Evolutionary conservation across 1,140 invertebrate genomes (phyloP).

Genomic region (Bombus vancouverensis): DNA sequence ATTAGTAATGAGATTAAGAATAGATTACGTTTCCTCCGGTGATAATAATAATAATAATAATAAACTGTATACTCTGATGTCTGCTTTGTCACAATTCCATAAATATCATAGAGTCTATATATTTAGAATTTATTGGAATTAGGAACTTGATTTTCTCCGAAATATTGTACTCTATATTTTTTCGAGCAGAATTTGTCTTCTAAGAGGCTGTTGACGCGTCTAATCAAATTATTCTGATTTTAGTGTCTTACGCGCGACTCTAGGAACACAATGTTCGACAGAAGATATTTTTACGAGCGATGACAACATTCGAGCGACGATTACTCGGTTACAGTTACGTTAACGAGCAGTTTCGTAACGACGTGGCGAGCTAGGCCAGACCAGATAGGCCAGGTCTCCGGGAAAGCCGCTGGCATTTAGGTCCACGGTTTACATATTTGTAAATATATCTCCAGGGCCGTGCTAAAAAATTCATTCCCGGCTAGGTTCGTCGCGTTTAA

Average conservation of each 20-base stretch:
- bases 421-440: conserved; percentile 38
- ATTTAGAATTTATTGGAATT: too few relatives aligned
- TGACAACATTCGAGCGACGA: conserved; percentile 29
- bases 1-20: not conserved
- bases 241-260: not conserved
- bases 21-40: not conserved
- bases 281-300: conserved; percentile 1
- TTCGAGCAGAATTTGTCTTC: too few relatives aligned
- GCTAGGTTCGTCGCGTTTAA: conserved; percentile 22
- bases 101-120: too few relatives aligned
- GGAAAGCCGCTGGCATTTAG: conserved; percentile 56
- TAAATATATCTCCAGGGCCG: conserved; percentile 63
- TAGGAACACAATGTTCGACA: not conserved
- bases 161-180: too few relatives aligned
- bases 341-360: conserved; percentile 63
- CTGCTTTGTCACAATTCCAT: too few relatives aligned
- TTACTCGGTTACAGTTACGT: conserved; percentile 56
- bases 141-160: too few relatives aligned
- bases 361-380: conserved; percentile 23
- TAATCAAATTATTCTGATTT: not conserved
- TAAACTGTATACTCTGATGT: too few relatives aligned
- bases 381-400: conserved; percentile 26
- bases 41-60: too few relatives aligned
- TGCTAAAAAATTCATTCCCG: conserved; percentile 53
- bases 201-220: not conserved